A percentile compares a stretch with the other conserved stretches of the same genome.
These are phyloP conservation scores for Egretta garzetta DNA, from an alignment of 2,113 vertebrate species.

Conservation along the genomic window DNA sequence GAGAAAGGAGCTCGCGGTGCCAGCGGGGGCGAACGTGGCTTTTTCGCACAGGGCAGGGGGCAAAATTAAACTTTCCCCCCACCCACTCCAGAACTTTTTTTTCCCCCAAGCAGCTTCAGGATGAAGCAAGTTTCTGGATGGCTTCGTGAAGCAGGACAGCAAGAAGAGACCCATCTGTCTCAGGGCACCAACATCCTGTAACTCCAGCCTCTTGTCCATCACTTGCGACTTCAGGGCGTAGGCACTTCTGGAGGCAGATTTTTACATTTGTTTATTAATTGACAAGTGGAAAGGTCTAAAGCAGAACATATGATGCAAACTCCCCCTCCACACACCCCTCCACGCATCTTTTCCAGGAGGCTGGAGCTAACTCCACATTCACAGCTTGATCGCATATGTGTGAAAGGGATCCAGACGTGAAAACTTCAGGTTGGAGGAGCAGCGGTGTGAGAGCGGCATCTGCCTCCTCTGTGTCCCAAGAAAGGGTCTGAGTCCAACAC, in stretches of 20 bases:
- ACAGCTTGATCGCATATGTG: constrained; percentile 50
- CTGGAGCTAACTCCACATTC: background rate
- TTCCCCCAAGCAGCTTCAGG: background rate
- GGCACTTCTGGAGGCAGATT: background rate
- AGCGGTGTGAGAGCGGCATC: background rate
- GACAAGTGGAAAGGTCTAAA: background rate
- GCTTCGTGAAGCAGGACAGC: background rate
- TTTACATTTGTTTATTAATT: background rate
- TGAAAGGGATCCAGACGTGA: background rate
- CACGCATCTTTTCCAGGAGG: background rate
- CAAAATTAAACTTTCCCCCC: background rate
- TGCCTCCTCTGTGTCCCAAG: background rate
- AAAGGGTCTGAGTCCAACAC: background rate
- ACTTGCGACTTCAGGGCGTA: fast-evolving
- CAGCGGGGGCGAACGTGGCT: fast-evolving
- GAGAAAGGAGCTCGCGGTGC: background rate
- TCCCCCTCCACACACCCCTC: background rate
- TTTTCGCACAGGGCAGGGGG: background rate
- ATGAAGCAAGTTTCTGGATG: background rate
- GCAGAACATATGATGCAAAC: background rate
- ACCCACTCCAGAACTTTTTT: background rate
- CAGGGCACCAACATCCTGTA: background rate
- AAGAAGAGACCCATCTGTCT: background rate
- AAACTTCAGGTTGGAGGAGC: background rate
- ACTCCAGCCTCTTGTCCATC: background rate